Evolutionary conservation across 2,797 vertebrate genomes (phyloP).

Genomic region (Scolopax bukidnonensis): DNA sequence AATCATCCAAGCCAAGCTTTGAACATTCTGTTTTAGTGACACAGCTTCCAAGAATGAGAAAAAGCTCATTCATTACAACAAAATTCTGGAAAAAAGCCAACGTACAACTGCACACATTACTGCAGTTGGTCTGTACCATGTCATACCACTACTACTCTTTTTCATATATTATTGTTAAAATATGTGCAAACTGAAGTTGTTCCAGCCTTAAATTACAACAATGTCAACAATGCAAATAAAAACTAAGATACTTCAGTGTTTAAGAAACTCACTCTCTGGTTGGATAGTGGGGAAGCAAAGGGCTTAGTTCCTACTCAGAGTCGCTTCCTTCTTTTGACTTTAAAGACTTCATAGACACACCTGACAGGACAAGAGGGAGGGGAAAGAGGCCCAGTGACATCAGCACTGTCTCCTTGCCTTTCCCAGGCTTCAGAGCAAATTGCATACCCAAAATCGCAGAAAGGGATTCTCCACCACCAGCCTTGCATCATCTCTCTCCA

Average conservation of each 20-base stretch:
- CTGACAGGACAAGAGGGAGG: neutral
- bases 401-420: accelerated
- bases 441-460: neutral
- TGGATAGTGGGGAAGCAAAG: neutral
- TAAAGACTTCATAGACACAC: neutral
- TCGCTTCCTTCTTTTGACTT: neutral
- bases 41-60: neutral
- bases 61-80: neutral
- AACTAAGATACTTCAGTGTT: neutral
- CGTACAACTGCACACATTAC: neutral
- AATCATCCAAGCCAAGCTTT: neutral
- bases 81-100: neutral
- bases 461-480: neutral
- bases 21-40: neutral
- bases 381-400: accelerated
- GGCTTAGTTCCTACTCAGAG: neutral
- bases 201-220: neutral
- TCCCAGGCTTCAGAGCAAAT: neutral
- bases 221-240: neutral
- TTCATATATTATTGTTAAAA: neutral
- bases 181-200: accelerated
- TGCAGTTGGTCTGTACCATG: accelerated
- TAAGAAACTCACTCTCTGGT: neutral
- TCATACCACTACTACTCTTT: neutral
- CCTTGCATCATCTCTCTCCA: accelerated